Base-by-base conservation (phyloP, 2,888 invertebrate genomes). In the Hirudinaria manillensis region DNA sequence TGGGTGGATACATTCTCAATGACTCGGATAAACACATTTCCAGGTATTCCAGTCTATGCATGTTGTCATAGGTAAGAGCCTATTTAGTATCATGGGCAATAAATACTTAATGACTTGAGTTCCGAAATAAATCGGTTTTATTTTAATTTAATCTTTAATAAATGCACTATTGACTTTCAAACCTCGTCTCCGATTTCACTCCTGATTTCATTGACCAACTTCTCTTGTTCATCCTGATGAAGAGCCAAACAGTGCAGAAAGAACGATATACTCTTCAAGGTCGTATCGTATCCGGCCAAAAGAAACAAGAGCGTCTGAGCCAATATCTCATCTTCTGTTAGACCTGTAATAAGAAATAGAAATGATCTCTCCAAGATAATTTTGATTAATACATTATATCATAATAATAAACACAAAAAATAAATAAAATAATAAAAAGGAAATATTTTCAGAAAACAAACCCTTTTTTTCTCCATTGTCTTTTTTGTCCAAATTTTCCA, bases 21-120 rank as follows among this genome's bases (percentile, higher is more conserved):
- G 77, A 72, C 72, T 77, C 77, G n/a, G 34, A 38, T 27, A 77
- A 51, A 77, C 76, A 77, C 72, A 74, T 74, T 29, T 77, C 77
- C 45, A 77, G 70, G 51, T 77, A 77, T 56, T 55, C 55, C 53
- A 77, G 66, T 29, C 75, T 70, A 19, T 34, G 56, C n/a, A 77
- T 36, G n/a, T 34, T 66, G 24, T 77, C 76, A 27, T 72, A 68
- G 29, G 72, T 72, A 24, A 29, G 75, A 34, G 38, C 70, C 75
- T 75, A 24, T 32, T 68, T 21, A 19, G 3, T 4, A n/a, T 27
- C n/a, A 51, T 53, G 13, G n/a, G 4, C 55, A 45, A 53, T 38
- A 0, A 27, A 68, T 32, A 0, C 21, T 7, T 6, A 67, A 68
- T 29, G 38, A 32, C 36, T 68, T 68, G 38, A 10, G n/a, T 68